These are phyloP conservation scores for Sinhomidia bicolor DNA, from an alignment of 2,888 invertebrate genomes.

Conservation along the genomic window DNA sequence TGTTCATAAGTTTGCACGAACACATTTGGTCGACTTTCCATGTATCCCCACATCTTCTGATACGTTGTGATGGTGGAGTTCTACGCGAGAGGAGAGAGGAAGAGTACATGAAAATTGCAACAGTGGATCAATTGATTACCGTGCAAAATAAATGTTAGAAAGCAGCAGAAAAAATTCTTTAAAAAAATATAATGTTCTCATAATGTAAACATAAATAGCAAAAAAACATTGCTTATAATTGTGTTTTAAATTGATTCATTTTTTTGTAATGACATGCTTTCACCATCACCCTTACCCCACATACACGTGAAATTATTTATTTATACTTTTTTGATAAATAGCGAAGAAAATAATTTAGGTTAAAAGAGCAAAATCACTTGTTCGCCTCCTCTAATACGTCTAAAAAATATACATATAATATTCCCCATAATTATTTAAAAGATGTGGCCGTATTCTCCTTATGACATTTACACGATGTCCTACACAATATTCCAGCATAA, in stretches of 20 bases:
- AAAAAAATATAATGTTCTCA: too few relatives aligned
- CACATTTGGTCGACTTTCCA: conserved; percentile 91
- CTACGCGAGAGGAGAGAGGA: too few relatives aligned
- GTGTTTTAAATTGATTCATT: conserved; percentile 15
- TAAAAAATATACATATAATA: too few relatives aligned
- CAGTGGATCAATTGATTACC: not conserved
- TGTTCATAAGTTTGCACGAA: conserved; percentile 95
- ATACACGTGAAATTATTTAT: not conserved
- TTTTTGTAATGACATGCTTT: not conserved
- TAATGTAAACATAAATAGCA: too few relatives aligned
- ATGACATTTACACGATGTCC: conserved; percentile 7
- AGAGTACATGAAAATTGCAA: not conserved
- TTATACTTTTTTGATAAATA: not conserved
- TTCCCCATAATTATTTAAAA: not conserved
- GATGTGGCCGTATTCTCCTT: not conserved
- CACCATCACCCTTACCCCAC: not conserved
- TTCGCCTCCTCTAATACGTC: too few relatives aligned
- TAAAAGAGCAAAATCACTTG: too few relatives aligned
- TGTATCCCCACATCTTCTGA: conserved; percentile 97
- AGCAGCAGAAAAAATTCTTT: too few relatives aligned
- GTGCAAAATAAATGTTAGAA: too few relatives aligned
- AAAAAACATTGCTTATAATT: too few relatives aligned
- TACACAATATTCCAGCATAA: not conserved
- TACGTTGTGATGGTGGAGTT: conserved; percentile 95
- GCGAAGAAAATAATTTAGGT: not conserved